Conservation (phyloP, 2,113 vertebrate species). For the Peromyscus maniculatus region DNA sequence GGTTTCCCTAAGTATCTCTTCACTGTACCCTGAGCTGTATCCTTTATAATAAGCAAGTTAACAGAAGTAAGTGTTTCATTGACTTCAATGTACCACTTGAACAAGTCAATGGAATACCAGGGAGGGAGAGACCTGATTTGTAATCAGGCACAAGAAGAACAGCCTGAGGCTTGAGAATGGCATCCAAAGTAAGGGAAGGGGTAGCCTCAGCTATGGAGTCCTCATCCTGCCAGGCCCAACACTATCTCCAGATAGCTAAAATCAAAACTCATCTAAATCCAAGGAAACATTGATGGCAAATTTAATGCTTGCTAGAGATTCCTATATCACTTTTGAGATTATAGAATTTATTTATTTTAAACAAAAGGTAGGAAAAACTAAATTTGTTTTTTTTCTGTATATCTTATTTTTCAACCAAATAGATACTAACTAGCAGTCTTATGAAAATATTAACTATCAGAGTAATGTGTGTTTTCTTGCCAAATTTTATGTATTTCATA, state of each 20-base stretch:
- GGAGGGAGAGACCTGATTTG: background rate
- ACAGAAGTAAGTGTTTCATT: background rate
- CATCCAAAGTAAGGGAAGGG: background rate
- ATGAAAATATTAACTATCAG: background rate
- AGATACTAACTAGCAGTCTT: conserved; percentile 12
- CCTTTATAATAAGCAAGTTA: background rate
- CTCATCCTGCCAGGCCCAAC: background rate
- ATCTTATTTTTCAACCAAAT: background rate
- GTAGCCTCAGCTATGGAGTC: no score
- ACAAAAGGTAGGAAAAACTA: background rate
- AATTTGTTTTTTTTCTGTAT: background rate
- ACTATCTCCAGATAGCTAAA: background rate
- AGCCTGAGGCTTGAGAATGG: background rate
- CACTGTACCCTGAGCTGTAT: background rate
- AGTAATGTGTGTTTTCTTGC: background rate
- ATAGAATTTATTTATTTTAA: background rate
- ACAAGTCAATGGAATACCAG: background rate
- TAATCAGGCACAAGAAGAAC: background rate
- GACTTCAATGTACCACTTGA: background rate
- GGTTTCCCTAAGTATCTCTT: background rate
- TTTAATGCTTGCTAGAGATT: background rate
- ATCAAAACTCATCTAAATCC: background rate
- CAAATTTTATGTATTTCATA: background rate
- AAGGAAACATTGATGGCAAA: background rate
- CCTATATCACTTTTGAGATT: no score